Conservation (phyloP, 2,888 invertebrate species). For the Scelioninae gen. 1 region DNA sequence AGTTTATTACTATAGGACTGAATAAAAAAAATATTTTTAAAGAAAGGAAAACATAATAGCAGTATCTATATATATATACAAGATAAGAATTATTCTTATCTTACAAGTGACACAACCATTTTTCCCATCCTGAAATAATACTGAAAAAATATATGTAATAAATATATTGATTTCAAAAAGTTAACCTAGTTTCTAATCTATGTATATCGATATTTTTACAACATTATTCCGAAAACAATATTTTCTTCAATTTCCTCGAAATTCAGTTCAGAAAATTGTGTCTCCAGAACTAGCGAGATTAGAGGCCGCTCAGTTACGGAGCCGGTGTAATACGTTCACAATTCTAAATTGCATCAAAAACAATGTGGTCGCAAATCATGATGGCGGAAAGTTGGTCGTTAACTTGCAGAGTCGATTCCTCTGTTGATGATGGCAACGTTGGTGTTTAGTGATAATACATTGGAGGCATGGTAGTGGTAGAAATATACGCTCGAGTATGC, state of each 20-base stretch:
- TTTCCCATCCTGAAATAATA: too few relatives aligned
- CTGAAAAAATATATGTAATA: too few relatives aligned
- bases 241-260: background rate
- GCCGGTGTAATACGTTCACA: constrained; percentile 16
- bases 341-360: constrained; percentile 50
- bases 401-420: constrained; percentile 71
- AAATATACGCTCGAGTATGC: constrained; percentile 77
- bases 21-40: too few relatives aligned
- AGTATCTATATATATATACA: too few relatives aligned
- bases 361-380: constrained; percentile 77
- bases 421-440: constrained; percentile 73
- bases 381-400: constrained; percentile 76
- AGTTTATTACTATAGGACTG: too few relatives aligned
- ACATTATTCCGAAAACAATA: too few relatives aligned
- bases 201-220: too few relatives aligned
- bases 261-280: background rate
- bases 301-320: background rate
- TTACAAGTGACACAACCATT: too few relatives aligned
- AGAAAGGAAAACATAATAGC: too few relatives aligned
- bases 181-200: too few relatives aligned
- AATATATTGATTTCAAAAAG: too few relatives aligned
- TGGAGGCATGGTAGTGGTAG: constrained; percentile 77
- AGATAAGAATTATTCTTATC: too few relatives aligned
- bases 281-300: constrained; percentile 1
- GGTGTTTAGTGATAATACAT: constrained; percentile 79